Evolutionary conservation across 2,797 vertebrate genomes (phyloP).

Genomic region (Clarias pachynema): DNA sequence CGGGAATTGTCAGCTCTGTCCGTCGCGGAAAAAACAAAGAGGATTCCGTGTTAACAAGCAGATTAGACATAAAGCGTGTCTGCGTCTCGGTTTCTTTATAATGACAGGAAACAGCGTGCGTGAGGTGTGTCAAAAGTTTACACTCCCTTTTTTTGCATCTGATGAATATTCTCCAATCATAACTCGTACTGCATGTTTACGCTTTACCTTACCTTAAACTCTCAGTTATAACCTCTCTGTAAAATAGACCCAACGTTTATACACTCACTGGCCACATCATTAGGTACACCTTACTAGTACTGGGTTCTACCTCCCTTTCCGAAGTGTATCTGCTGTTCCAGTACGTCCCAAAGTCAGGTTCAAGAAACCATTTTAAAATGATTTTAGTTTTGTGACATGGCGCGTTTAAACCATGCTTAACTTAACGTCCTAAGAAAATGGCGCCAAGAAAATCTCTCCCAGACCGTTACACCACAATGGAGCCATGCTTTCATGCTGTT

Average conservation of each 20-base stretch:
- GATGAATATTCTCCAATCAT: not conserved
- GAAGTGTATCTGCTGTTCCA: too few species aligned
- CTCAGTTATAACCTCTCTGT: not conserved
- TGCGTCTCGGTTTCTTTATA: not conserved
- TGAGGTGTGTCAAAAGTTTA: not conserved
- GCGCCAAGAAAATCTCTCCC: too few species aligned
- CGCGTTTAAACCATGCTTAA: too few species aligned
- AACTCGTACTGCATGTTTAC: not conserved
- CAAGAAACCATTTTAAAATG: too few species aligned
- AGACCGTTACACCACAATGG: too few species aligned
- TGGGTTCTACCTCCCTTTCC: too few species aligned
- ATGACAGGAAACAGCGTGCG: not conserved
- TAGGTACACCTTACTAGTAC: too few species aligned
- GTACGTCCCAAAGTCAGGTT: too few species aligned
- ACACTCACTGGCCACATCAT: too few species aligned
- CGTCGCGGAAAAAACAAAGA: slow-evolving; percentile 14
- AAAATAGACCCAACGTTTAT: not conserved
- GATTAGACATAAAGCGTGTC: not conserved
- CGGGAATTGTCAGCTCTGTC: slow-evolving; percentile 85
- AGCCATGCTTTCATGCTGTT: too few species aligned
- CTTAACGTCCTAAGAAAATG: too few species aligned
- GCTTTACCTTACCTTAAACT: not conserved
- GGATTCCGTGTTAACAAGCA: slow-evolving; percentile 9
- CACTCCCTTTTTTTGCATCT: not conserved
- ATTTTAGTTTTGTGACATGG: too few species aligned